Conservation (phyloP, 2,888 invertebrate genomes). For the Cyclophora punctaria region DNA sequence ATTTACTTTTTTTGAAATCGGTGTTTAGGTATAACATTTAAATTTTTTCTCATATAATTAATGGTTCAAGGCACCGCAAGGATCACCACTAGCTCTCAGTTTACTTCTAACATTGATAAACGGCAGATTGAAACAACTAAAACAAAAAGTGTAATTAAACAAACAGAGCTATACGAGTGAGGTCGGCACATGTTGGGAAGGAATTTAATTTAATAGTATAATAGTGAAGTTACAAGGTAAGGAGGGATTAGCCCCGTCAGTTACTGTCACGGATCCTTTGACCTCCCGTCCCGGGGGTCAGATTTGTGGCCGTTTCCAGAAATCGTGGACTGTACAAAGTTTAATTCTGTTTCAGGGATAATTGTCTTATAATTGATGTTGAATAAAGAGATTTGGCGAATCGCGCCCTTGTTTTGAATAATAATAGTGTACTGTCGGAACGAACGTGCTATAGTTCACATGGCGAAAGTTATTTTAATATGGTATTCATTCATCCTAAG, state of each 20-base stretch:
- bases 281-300: conserved; percentile 18
- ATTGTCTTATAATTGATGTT: conserved; percentile 18
- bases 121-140: background rate
- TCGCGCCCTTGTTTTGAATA: no score
- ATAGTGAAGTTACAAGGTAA: conserved; percentile 10
- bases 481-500: no score
- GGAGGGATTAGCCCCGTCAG: conserved; percentile 17
- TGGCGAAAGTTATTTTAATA: no score
- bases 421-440: no score
- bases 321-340: conserved; percentile 13
- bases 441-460: no score
- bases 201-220: conserved; percentile 19
- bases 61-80: background rate
- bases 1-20: no score
- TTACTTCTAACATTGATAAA: background rate
- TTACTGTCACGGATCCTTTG: conserved; percentile 16
- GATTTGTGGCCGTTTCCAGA: conserved; percentile 19
- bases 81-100: conserved; percentile 1
- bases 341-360: conserved; percentile 16
- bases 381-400: no score
- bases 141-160: conserved; percentile 2
- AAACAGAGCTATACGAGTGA: background rate
- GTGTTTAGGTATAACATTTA: no score
- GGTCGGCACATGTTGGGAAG: conserved; percentile 3
- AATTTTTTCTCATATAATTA: no score